Percentiles rank a stretch among this genome's conserved stretches.
Evolutionary conservation across 1,140 invertebrate species (phyloP).

Genomic region (Caenorhabditis brenneri): DNA sequence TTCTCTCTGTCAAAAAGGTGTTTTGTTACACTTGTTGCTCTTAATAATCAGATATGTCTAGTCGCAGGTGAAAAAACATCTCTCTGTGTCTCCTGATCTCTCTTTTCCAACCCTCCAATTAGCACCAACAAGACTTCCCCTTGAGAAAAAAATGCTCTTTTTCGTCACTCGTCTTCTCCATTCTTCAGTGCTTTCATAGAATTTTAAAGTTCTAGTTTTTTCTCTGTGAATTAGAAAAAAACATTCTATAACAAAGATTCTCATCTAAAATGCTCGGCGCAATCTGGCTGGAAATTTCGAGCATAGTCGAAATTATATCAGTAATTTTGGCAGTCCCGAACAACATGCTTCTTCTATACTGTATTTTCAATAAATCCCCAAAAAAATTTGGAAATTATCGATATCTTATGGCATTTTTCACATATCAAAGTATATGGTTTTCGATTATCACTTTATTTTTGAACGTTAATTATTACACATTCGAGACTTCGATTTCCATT

Average conservation of each 20-base stretch:
- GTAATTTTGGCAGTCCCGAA: background rate
- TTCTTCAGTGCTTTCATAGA: no score
- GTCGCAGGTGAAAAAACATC: background rate
- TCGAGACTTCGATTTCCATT: background rate
- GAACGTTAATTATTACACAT: background rate
- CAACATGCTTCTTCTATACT: background rate
- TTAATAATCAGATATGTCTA: no score
- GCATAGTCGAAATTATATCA: background rate
- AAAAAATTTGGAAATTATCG: background rate
- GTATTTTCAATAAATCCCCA: background rate
- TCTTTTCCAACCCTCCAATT: no score
- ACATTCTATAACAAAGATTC: background rate
- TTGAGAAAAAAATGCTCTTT: background rate
- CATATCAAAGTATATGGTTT: background rate
- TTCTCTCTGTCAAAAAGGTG: no score
- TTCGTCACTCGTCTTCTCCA: no score
- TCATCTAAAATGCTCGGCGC: background rate
- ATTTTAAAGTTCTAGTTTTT: no score
- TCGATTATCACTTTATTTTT: background rate
- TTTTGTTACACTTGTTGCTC: no score
- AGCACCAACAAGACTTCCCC: background rate
- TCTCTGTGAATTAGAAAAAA: background rate
- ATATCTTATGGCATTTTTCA: constrained; percentile 1
- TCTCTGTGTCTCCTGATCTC: no score
- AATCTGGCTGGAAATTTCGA: background rate